These are phyloP conservation scores for Halocynthia aurantium DNA, from an alignment of 23 tunicate species.

Conservation along the genomic window DNA sequence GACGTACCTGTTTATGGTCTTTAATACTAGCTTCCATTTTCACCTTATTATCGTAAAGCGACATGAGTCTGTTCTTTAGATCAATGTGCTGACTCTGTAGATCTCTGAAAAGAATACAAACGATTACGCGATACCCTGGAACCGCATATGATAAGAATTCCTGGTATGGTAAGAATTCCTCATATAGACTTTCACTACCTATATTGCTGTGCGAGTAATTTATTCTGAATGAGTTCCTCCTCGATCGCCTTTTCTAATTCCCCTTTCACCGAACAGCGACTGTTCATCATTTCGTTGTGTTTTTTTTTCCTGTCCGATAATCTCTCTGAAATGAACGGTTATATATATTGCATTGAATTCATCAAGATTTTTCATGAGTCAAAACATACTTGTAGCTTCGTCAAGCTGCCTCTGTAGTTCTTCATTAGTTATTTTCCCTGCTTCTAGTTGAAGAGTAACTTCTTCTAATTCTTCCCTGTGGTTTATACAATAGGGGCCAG, in stretches of 20 bases:
- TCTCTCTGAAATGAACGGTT: constrained; percentile 24
- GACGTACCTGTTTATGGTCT: constrained; percentile 72
- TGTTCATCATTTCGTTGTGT: constrained; percentile 57
- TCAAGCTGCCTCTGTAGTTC: constrained; percentile 47
- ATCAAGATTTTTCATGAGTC: background rate
- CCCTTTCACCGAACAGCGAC: constrained; percentile 34
- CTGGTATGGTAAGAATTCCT: background rate
- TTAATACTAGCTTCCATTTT: constrained; percentile 71
- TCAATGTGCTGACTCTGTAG: constrained; percentile 81
- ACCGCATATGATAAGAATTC: too few relatives aligned
- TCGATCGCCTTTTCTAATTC: constrained; percentile 36
- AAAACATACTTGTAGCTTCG: constrained; percentile 39
- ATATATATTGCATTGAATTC: background rate
- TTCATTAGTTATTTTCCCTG: constrained; percentile 39
- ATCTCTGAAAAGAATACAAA: constrained; percentile 26
- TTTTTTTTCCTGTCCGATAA: constrained; percentile 37
- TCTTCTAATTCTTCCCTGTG: constrained; percentile 57
- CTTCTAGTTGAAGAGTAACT: constrained; percentile 35
- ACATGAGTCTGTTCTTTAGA: constrained; percentile 73
- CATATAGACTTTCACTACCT: constrained; percentile 29
- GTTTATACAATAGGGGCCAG: too few relatives aligned
- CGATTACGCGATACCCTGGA: too few relatives aligned
- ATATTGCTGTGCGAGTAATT: constrained; percentile 50
- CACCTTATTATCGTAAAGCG: constrained; percentile 69
- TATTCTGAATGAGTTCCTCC: constrained; percentile 37